Evolutionary conservation across 2,888 invertebrate species (phyloP).

Genomic region (Xestia sexstrigata): DNA sequence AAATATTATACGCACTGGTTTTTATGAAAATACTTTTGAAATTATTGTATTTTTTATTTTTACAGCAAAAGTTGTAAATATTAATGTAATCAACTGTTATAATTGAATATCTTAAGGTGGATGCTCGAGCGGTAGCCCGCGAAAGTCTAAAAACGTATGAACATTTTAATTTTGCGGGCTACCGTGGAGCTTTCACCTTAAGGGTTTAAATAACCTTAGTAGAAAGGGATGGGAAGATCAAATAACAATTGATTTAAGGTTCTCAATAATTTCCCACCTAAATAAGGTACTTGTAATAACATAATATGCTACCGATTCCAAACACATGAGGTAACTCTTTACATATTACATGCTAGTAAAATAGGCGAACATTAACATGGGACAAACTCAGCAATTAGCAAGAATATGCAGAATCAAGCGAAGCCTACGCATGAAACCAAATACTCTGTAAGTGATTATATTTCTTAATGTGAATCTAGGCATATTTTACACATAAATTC

Average conservation of each 20-base stretch:
- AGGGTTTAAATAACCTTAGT: too few species aligned
- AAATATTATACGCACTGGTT: slow-evolving; percentile 11
- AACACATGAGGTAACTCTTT: not conserved
- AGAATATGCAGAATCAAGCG: slow-evolving; percentile 52
- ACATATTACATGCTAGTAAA: not conserved
- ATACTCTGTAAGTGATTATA: slow-evolving; percentile 46
- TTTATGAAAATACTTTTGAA: slow-evolving; percentile 7
- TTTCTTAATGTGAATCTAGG: slow-evolving; percentile 23
- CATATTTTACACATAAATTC: slow-evolving; percentile 48
- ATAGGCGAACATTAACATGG: slow-evolving; percentile 28
- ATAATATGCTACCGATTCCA: not conserved
- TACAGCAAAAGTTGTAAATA: not conserved
- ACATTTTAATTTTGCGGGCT: too few species aligned
- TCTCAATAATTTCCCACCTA: not conserved
- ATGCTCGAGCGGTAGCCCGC: too few species aligned
- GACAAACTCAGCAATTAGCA: slow-evolving; percentile 44
- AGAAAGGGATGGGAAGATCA: not conserved
- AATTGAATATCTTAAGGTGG: not conserved
- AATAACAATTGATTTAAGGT: not conserved
- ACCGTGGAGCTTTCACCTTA: too few species aligned
- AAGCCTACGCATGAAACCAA: slow-evolving; percentile 62
- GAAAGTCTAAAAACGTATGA: too few species aligned
- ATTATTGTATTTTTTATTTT: not conserved
- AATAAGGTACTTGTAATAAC: slow-evolving; percentile 1
- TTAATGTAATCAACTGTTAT: not conserved